phyloP scores from a whole-genome alignment of 2,888 invertebrate species.

The Chirona hameri region DNA sequence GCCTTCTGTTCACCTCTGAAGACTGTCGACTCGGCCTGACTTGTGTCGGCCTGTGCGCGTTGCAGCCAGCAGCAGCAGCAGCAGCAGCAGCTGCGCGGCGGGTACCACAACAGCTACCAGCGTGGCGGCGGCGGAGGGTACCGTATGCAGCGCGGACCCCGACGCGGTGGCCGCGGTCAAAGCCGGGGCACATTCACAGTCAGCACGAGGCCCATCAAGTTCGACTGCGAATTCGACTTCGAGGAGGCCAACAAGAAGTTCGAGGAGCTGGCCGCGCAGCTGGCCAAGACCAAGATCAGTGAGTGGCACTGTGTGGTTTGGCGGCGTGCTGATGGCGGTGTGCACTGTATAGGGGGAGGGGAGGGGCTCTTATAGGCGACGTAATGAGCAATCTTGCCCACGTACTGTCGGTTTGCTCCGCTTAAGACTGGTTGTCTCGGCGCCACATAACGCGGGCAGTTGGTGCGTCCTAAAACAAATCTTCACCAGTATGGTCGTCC shows the following conservation, averaged over 20 bases:
- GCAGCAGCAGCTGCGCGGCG: slow-evolving; percentile 30
- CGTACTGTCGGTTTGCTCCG: no score
- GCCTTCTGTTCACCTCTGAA: no score
- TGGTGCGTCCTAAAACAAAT: no score
- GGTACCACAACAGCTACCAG: slow-evolving; percentile 36
- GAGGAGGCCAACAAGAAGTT: slow-evolving; percentile 98
- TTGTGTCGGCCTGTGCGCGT: no score
- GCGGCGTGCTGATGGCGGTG: not conserved
- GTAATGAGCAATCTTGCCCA: no score
- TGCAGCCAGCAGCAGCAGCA: slow-evolving; percentile 26
- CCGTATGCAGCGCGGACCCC: slow-evolving; percentile 44
- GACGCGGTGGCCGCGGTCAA: slow-evolving; percentile 43
- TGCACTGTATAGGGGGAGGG: not conserved
- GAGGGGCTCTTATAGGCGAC: no score
- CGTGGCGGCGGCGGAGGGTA: slow-evolving; percentile 39
- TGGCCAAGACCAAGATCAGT: slow-evolving; percentile 74
- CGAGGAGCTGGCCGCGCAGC: slow-evolving; percentile 77
- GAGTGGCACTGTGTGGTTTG: not conserved
- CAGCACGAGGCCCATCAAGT: slow-evolving; percentile 47
- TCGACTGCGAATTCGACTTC: slow-evolving; percentile 96
- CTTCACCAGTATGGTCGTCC: no score
- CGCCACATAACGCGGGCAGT: no score
- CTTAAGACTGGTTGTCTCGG: no score
- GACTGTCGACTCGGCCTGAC: no score
- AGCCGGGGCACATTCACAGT: not conserved